These are phyloP conservation scores for Hyles lineata DNA, from an alignment of 2,888 invertebrate genomes.

Conservation along the genomic window DNA sequence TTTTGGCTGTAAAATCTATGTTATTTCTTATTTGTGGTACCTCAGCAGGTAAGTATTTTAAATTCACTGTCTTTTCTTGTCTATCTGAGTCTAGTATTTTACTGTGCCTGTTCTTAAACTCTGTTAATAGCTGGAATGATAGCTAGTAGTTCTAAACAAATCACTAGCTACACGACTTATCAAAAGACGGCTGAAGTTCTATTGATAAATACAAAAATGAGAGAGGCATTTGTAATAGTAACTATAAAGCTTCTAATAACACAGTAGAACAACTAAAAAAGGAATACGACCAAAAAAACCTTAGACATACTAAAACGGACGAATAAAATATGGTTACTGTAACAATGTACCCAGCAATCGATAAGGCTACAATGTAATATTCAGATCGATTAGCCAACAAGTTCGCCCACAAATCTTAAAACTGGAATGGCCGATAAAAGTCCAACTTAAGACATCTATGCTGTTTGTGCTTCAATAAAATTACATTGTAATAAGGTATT, in stretches of 20 bases:
- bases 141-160: no score
- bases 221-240: no score
- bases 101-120: no score
- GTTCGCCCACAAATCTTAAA: conserved; percentile 16
- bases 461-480: conserved; percentile 26
- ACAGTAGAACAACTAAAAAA: no score
- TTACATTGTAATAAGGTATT: conserved; percentile 31
- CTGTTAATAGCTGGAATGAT: no score
- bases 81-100: not conserved
- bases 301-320: no score
- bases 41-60: conserved; percentile 29
- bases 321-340: no score
- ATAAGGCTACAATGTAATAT: not conserved
- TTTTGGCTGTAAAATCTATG: conserved; percentile 8
- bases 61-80: not conserved
- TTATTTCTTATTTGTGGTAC: conserved; percentile 12
- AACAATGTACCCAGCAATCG: not conserved
- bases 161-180: no score
- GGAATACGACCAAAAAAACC: no score
- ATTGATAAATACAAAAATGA: no score
- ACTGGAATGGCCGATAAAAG: conserved; percentile 18
- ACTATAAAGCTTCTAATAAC: no score
- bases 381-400: conserved; percentile 15
- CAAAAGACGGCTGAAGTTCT: no score
- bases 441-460: conserved; percentile 12